phyloP scores from a whole-genome alignment of 2,797 vertebrate genomes.

The Hyperoplus lanceolatus region DNA sequence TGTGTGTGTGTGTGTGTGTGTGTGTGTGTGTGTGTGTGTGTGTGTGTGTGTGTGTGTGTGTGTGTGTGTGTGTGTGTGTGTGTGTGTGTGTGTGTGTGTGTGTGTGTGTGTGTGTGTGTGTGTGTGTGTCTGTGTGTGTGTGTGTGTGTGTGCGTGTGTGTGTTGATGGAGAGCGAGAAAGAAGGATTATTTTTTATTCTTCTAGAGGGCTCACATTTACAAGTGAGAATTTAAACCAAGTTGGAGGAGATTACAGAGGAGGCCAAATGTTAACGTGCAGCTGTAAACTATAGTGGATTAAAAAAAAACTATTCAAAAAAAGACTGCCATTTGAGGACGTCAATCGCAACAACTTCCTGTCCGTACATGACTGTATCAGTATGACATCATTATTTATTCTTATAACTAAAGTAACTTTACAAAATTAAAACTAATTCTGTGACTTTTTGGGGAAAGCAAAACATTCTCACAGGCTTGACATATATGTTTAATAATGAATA shows the following conservation, averaged over 20 bases:
- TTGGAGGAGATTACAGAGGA: slow-evolving; percentile 87
- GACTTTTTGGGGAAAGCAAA: background rate
- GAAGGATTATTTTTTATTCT: slow-evolving; percentile 85
- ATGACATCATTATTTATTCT: slow-evolving; percentile 29
- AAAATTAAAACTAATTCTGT: slow-evolving; percentile 6
- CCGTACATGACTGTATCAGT: slow-evolving; percentile 34
- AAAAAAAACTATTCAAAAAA: slow-evolving; percentile 11
- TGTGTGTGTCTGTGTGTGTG: too few species aligned
- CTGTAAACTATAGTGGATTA: slow-evolving; percentile 59
- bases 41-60: too few species aligned
- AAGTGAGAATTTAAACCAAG: slow-evolving; percentile 88
- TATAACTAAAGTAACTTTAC: slow-evolving; percentile 10
- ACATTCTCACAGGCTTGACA: background rate
- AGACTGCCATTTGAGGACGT: slow-evolving; percentile 22
- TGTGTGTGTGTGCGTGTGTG: slow-evolving; percentile 36
- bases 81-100: too few species aligned
- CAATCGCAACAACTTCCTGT: slow-evolving; percentile 35
- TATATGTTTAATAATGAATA: background rate
- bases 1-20: too few species aligned
- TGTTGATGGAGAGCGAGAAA: slow-evolving; percentile 50
- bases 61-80: too few species aligned
- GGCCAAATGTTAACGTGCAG: slow-evolving; percentile 82
- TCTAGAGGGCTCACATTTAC: slow-evolving; percentile 89
- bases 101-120: too few species aligned
- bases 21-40: too few species aligned